Conservation (phyloP, 2,888 invertebrate species). For the Tipula helvola region DNA sequence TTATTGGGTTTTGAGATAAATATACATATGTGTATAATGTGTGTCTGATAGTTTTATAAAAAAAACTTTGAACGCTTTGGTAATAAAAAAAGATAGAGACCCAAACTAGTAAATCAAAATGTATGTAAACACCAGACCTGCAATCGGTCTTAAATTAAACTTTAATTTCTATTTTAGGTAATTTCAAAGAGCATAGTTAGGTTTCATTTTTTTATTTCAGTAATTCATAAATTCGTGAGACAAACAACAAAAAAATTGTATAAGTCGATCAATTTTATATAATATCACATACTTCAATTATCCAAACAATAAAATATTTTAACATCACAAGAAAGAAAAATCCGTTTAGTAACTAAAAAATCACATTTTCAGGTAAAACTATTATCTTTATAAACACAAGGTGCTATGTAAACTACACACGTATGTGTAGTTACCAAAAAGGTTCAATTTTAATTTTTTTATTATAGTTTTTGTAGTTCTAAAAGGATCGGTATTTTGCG, state of each 20-base stretch:
- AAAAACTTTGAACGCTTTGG: too few species aligned
- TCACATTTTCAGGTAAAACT: not conserved
- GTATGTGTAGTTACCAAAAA: not conserved
- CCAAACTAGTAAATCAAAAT: too few species aligned
- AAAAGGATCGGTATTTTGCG: not conserved
- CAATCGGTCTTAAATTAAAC: too few species aligned
- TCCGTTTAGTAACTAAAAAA: not conserved
- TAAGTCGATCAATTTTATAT: not conserved
- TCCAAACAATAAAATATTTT: not conserved
- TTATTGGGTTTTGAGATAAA: too few species aligned
- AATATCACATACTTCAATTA: not conserved
- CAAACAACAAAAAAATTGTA: not conserved
- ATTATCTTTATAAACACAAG: constrained; percentile 4
- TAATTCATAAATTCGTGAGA: not conserved
- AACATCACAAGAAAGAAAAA: not conserved
- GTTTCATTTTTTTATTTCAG: not conserved
- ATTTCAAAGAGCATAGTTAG: not conserved
- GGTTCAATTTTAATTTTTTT: not conserved
- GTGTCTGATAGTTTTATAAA: too few species aligned
- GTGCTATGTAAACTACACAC: not conserved
- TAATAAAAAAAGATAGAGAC: too few species aligned
- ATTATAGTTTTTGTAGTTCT: not conserved
- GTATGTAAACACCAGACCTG: too few species aligned
- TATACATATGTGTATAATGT: too few species aligned
- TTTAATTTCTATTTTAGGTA: too few species aligned